These are phyloP conservation scores for Cryptotis parvus DNA, from an alignment of 2,113 vertebrate genomes.

Conservation along the genomic window DNA sequence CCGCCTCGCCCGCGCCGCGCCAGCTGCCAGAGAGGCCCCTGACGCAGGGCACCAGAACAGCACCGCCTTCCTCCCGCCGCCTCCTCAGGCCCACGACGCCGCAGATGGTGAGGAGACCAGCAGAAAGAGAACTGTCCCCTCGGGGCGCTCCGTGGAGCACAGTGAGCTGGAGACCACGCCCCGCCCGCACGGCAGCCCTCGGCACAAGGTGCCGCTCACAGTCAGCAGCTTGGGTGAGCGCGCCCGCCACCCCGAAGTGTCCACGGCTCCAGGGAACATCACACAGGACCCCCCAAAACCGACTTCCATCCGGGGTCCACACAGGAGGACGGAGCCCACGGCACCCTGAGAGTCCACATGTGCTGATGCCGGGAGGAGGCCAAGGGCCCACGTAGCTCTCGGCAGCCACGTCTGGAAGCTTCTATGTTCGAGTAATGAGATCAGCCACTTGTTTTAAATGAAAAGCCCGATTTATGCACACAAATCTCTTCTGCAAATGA, in stretches of 20 bases:
- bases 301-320: fast-evolving
- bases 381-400: background rate
- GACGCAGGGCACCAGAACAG: background rate
- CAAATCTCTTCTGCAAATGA: constrained; percentile 58
- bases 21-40: background rate
- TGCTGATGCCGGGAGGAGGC: background rate
- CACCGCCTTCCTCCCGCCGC: background rate
- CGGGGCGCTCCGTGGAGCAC: background rate
- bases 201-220: background rate
- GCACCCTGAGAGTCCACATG: fast-evolving
- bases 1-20: background rate
- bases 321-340: background rate
- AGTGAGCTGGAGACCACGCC: background rate
- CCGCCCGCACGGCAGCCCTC: background rate
- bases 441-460: background rate
- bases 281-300: background rate
- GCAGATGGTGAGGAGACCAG: too few species aligned
- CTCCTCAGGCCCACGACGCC: background rate
- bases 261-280: background rate
- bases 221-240: fast-evolving
- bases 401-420: background rate
- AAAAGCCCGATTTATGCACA: constrained; percentile 49
- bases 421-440: background rate
- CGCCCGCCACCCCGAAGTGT: background rate
- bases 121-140: background rate